Evolutionary conservation across 2,113 vertebrate species (phyloP).

Genomic region (Pyrgilauda ruficollis): DNA sequence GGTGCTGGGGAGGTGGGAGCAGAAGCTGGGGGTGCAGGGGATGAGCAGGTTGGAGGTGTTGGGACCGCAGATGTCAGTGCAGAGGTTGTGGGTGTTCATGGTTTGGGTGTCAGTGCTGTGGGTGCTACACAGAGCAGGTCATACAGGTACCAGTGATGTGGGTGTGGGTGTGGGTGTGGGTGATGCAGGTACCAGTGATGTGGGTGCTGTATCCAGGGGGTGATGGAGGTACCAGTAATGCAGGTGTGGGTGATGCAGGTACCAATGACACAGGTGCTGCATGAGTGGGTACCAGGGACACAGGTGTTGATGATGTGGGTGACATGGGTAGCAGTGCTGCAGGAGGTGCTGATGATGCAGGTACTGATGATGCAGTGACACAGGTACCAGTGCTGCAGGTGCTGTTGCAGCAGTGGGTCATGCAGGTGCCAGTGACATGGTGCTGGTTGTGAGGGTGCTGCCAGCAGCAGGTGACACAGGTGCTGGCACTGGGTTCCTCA

Average conservation of each 20-base stretch:
- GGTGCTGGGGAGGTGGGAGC: background rate
- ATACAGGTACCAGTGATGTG: background rate
- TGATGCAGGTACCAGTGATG: background rate
- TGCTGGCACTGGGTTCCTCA: fast-evolving
- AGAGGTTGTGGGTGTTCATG: background rate
- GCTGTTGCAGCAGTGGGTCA: background rate
- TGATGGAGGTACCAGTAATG: too few relatives aligned
- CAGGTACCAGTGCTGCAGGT: fast-evolving
- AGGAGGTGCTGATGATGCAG: background rate
- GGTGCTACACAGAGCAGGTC: background rate
- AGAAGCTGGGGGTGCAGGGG: background rate
- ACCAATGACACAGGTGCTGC: background rate
- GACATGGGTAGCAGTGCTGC: background rate
- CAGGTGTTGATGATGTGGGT: background rate
- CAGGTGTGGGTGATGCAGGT: too few relatives aligned
- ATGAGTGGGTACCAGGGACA: background rate
- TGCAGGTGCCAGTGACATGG: fast-evolving
- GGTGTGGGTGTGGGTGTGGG: background rate
- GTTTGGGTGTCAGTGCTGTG: background rate
- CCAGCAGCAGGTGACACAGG: background rate
- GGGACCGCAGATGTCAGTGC: background rate
- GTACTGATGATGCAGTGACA: background rate
- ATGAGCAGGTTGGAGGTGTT: background rate
- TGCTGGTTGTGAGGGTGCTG: background rate
- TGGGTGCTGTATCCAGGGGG: too few relatives aligned